Conservation (phyloP, 2,797 vertebrate species). For the Onychomys leucogaster region DNA sequence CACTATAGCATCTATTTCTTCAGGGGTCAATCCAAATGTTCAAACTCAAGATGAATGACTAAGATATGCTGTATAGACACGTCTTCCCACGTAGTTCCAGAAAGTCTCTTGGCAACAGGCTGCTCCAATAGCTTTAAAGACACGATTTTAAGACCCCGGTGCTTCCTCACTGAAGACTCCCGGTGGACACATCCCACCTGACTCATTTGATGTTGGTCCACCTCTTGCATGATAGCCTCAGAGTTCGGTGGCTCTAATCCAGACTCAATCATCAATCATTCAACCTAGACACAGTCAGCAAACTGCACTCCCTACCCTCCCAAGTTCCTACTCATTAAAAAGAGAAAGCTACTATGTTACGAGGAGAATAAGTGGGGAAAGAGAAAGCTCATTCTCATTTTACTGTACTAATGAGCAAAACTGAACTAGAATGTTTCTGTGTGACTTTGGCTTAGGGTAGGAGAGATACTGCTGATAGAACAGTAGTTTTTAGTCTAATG, state of each 20-base stretch:
- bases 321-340: conserved; percentile 16
- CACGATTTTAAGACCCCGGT: background rate
- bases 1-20: background rate
- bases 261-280: conserved; percentile 11
- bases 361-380: background rate
- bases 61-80: background rate
- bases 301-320: conserved; percentile 19
- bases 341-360: background rate
- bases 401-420: background rate
- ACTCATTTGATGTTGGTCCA: background rate
- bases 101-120: background rate
- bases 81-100: background rate
- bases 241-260: background rate
- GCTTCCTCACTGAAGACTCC: background rate
- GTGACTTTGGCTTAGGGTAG: background rate
- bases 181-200: background rate
- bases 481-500: background rate
- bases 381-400: background rate
- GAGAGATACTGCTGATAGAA: background rate
- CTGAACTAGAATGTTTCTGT: background rate
- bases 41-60: background rate
- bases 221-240: background rate
- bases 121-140: background rate
- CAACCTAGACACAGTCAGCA: conserved; percentile 14
- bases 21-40: background rate